These are phyloP conservation scores for Girardinus metallicus DNA, from an alignment of 2,797 vertebrate species.

Conservation along the genomic window DNA sequence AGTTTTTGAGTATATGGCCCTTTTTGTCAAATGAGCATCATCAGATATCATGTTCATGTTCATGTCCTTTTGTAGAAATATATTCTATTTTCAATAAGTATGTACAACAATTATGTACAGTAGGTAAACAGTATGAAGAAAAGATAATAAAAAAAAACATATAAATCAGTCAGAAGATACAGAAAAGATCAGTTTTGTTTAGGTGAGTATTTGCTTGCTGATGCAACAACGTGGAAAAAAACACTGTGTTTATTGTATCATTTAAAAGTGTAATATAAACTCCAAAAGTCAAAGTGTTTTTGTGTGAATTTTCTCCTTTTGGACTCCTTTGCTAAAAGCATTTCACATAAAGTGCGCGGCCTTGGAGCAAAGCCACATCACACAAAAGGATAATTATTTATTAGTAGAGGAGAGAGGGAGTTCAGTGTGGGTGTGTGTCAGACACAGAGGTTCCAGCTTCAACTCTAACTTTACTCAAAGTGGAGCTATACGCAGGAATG, in stretches of 20 bases:
- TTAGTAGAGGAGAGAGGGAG: constrained; percentile 45
- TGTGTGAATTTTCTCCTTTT: constrained; percentile 31
- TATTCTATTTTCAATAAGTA: constrained; percentile 12
- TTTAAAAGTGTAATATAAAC: constrained; percentile 1
- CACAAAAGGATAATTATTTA: constrained; percentile 72
- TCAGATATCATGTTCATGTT: constrained; percentile 24
- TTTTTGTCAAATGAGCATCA: background rate
- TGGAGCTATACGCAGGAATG: constrained; percentile 62
- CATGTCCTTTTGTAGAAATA: constrained; percentile 29
- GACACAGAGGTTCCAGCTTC: constrained; percentile 67
- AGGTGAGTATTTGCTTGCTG: background rate
- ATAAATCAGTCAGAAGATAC: background rate
- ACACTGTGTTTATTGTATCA: background rate
- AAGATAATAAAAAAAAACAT: background rate
- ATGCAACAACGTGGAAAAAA: background rate
- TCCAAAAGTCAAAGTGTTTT: background rate
- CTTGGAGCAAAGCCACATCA: constrained; percentile 70
- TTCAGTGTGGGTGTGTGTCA: constrained; percentile 23
- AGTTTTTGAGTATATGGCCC: background rate
- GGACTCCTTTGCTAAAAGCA: constrained; percentile 43
- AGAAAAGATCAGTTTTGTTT: background rate
- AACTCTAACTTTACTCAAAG: constrained; percentile 52
- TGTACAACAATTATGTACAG: background rate
- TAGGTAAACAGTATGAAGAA: constrained; percentile 7
- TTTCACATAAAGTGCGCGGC: constrained; percentile 42